Evolutionary conservation across 2,888 invertebrate species (phyloP), one percentile per base, ranked within the genome.

Genomic region (Metalampra italica): DNA sequence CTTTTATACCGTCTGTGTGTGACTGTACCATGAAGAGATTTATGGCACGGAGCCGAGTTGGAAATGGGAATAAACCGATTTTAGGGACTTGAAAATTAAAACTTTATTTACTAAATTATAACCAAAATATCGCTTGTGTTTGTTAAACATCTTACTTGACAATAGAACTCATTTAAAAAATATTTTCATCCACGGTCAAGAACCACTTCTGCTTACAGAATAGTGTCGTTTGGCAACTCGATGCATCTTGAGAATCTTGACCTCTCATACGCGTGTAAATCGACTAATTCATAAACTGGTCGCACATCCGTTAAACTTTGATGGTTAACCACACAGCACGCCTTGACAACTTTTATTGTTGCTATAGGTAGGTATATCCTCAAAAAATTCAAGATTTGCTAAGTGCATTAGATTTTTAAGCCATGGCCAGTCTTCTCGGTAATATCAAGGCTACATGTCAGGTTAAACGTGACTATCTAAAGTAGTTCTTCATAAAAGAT

Each of bases 341-440:
- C 42, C 42, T 42, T 42, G 42, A 30, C 39, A 22, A 13, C 8
- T 8, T 15, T 39, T 38, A 12, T 13, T n/a, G 12, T 38, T 7
- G 14, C n/a, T 34, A n/a, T n/a, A n/a, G n/a, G n/a, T n/a, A n/a
- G n/a, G n/a, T n/a, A n/a, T n/a, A 43, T 43, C 32, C 13, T 43
- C 9, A 13, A 32, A 9, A n/a, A 44, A 22, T 36, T 36, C 29
- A 13, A 22, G 36, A 59, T 48, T 59, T 58, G 61, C 42, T 60
- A 60, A 66, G 51, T 62, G 60, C 52, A 60, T 53, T 67, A 60
- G 60, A 64, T 45, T 22, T 32, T 32, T 55, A 53, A 54, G 32
- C 48, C 51, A 49, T 47, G 52, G 55, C 38, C 49, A 38, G 12
- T 29, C 7, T 29, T 42, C 22, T 8, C 41, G 34, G 40, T 46